A percentile compares a stretch with the other conserved stretches of the same genome.
These are phyloP conservation scores for Basileuterus tristriatus DNA, from an alignment of 2,797 vertebrate genomes.

Conservation along the genomic window DNA sequence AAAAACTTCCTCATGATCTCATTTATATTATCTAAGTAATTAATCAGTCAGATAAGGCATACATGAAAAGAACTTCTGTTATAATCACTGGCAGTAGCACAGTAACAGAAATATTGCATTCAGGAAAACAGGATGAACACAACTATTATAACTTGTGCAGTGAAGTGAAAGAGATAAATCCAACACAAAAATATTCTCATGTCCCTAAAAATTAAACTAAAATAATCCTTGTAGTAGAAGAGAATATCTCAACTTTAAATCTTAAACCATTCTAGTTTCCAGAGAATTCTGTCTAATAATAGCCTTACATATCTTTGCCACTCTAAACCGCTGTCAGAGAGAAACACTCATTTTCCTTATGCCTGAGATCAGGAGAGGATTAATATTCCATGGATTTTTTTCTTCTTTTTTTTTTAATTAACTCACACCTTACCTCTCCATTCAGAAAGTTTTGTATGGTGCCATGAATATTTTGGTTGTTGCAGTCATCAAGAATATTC, in stretches of 20 bases:
- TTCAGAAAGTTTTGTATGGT: not conserved
- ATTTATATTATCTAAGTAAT: constrained; percentile 1
- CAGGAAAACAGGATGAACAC: not conserved
- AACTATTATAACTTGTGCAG: not conserved
- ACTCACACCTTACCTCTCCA: not conserved
- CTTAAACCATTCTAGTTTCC: not conserved
- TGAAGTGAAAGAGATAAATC: not conserved
- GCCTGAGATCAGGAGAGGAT: not conserved
- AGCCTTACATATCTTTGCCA: not conserved
- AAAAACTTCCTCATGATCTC: not conserved
- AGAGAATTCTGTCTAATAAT: not conserved
- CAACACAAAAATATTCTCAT: not conserved
- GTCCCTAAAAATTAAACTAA: not conserved
- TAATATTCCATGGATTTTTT: not conserved
- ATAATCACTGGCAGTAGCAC: not conserved
- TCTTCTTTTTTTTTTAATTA: not conserved
- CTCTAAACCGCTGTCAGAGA: not conserved
- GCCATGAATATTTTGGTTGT: not conserved
- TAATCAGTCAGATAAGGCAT: not conserved
- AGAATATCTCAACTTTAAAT: not conserved
- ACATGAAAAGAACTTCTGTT: not conserved
- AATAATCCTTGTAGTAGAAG: not conserved
- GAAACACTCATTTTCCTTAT: not conserved
- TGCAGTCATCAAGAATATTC: not conserved
- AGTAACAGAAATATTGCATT: not conserved